These are phyloP conservation scores for Habroteleia sp. DNA, from an alignment of 2,888 invertebrate species.

Conservation along the genomic window DNA sequence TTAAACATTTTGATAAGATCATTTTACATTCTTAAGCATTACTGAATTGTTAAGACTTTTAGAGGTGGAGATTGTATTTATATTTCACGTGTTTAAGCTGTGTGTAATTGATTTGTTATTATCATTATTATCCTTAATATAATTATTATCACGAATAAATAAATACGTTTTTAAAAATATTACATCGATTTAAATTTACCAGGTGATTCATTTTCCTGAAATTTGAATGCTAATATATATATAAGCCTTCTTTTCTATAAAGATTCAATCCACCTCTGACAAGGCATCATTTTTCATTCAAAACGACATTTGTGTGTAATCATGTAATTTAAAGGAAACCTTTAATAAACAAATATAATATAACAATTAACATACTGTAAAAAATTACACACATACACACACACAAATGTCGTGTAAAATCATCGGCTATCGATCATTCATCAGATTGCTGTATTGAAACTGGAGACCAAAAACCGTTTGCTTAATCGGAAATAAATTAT, in stretches of 20 bases:
- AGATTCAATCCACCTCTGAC: slow-evolving; percentile 44
- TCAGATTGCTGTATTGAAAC: neutral
- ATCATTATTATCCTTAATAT: no score
- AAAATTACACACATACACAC: neutral
- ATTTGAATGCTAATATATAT: neutral
- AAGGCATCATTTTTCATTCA: slow-evolving; percentile 28
- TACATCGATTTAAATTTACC: slow-evolving; percentile 8
- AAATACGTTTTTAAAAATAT: slow-evolving; percentile 35
- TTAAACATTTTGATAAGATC: slow-evolving; percentile 61
- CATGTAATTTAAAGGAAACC: no score
- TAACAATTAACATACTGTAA: no score
- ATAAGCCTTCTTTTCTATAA: no score
- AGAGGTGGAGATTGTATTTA: slow-evolving; percentile 51
- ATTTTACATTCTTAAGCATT: slow-evolving; percentile 61
- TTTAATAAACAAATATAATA: no score
- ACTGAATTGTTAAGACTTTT: slow-evolving; percentile 40
- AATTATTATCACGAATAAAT: slow-evolving; percentile 15
- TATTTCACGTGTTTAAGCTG: slow-evolving; percentile 28
- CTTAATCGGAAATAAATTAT: slow-evolving; percentile 12
- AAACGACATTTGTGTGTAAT: slow-evolving; percentile 9
- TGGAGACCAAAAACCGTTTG: slow-evolving; percentile 11
- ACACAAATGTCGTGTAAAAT: slow-evolving; percentile 10
- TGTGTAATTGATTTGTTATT: slow-evolving; percentile 17
- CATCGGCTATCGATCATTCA: neutral
- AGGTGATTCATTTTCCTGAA: slow-evolving; percentile 7